Evolutionary conservation across 37 sponge, comb jelly and placozoan genomes (phyloP).

Genomic region (Spongilla lacustris): DNA sequence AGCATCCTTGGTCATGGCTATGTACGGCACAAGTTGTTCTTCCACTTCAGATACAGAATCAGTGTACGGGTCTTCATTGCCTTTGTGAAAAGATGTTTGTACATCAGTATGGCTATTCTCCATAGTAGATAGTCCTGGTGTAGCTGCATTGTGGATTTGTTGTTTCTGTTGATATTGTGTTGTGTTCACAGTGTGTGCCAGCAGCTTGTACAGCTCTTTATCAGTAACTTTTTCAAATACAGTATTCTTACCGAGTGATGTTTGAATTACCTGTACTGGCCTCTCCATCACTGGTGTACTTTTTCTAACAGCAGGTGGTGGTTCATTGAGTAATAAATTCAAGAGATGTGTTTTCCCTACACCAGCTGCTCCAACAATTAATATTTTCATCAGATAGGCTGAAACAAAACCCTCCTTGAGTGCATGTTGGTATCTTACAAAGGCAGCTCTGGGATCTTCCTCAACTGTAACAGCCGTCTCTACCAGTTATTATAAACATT

Average conservation of each 20-base stretch:
- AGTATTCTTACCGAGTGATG: neutral
- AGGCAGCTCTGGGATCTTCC: neutral
- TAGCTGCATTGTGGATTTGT: neutral
- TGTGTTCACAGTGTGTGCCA: neutral
- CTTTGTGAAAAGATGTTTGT: too few relatives aligned
- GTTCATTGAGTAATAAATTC: neutral
- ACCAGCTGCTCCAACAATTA: neutral
- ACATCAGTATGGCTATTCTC: neutral
- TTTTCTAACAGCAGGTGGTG: neutral
- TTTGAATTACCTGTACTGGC: neutral
- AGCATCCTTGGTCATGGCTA: neutral
- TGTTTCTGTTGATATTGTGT: neutral
- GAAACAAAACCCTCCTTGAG: neutral
- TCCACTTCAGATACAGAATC: neutral
- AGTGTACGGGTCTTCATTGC: too few relatives aligned
- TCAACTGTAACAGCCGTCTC: neutral
- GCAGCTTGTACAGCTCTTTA: neutral
- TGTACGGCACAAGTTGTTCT: neutral
- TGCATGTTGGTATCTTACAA: neutral
- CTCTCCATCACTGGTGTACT: neutral
- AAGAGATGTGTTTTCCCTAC: neutral
- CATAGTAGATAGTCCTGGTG: neutral
- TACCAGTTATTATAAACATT: neutral
- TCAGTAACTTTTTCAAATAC: neutral
- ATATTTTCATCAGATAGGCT: neutral